These are phyloP conservation scores for Mylabris sibirica DNA, from an alignment of 2,888 invertebrate species.

Conservation along the genomic window DNA sequence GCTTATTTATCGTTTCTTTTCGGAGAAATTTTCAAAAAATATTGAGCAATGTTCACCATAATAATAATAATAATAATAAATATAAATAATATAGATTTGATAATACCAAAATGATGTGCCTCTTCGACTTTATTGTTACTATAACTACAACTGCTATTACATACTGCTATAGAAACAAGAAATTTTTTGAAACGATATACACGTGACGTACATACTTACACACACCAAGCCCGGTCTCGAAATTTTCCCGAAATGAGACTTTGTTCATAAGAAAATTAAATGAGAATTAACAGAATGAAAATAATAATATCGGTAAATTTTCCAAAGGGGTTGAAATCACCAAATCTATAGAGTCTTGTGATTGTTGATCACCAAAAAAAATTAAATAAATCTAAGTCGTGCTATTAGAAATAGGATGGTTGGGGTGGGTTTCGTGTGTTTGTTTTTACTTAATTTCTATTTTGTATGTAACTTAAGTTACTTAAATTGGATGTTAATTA, in stretches of 20 bases:
- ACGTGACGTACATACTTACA: slow-evolving; percentile 41
- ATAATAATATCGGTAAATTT: too few species aligned
- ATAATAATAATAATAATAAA: neutral
- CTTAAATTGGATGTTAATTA: slow-evolving; percentile 47
- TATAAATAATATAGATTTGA: slow-evolving; percentile 41
- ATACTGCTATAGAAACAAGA: slow-evolving; percentile 32
- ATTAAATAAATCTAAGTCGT: slow-evolving; percentile 53
- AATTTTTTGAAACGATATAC: slow-evolving; percentile 36
- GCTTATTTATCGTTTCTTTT: slow-evolving; percentile 38
- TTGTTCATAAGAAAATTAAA: too few species aligned
- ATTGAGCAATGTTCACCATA: slow-evolving; percentile 47
- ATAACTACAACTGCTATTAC: slow-evolving; percentile 41
- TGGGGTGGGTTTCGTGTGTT: slow-evolving; percentile 49
- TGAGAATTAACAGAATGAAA: neutral
- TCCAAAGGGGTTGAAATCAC: too few species aligned
- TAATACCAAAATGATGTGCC: slow-evolving; percentile 59
- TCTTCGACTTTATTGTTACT: slow-evolving; percentile 53
- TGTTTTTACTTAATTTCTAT: slow-evolving; percentile 33
- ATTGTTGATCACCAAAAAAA: slow-evolving; percentile 31
- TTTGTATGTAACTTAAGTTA: slow-evolving; percentile 35
- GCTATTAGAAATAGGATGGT: slow-evolving; percentile 39
- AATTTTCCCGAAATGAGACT: slow-evolving; percentile 45
- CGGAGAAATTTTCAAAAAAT: neutral
- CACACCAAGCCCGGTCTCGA: slow-evolving; percentile 49
- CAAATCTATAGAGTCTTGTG: slow-evolving; percentile 39